These are phyloP conservation scores for Tapera naevia DNA, from an alignment of 2,797 vertebrate genomes.

Conservation along the genomic window DNA sequence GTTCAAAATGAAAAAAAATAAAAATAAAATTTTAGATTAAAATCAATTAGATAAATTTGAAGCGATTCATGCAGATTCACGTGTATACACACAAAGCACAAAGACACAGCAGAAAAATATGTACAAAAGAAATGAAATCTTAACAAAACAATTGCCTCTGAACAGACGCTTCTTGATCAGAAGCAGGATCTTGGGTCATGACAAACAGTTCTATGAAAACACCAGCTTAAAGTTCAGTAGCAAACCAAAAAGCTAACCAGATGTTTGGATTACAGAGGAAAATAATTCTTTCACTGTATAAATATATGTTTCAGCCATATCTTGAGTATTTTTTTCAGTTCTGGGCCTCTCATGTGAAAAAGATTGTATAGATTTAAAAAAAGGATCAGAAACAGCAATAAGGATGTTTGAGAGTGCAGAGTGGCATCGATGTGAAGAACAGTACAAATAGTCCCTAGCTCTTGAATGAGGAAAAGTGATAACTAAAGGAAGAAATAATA, in stretches of 20 bases:
- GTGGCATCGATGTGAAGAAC: not conserved
- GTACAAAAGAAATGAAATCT: not conserved
- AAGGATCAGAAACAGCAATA: not conserved
- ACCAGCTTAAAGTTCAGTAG: not conserved
- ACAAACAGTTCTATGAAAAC: not conserved
- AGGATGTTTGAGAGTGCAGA: not conserved
- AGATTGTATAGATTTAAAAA: not conserved
- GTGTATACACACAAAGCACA: not conserved
- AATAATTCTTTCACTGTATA: not conserved
- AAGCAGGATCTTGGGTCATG: not conserved
- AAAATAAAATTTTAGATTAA: not conserved
- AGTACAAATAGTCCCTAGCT: not conserved
- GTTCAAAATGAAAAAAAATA: not conserved
- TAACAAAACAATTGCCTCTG: not conserved
- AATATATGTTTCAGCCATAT: not conserved
- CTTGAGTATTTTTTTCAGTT: not conserved
- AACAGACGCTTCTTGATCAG: not conserved
- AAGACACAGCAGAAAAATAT: not conserved
- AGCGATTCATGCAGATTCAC: fast-evolving
- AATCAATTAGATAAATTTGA: not conserved
- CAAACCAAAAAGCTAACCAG: not conserved
- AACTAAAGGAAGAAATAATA: not conserved
- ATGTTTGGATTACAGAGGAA: not conserved
- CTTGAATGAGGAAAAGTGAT: not conserved
- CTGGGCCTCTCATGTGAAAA: not conserved